Percentiles rank a stretch among this genome's conserved stretches.
Evolutionary conservation across 2,797 vertebrate species (phyloP).

Genomic region (Epinephelus coioides): DNA sequence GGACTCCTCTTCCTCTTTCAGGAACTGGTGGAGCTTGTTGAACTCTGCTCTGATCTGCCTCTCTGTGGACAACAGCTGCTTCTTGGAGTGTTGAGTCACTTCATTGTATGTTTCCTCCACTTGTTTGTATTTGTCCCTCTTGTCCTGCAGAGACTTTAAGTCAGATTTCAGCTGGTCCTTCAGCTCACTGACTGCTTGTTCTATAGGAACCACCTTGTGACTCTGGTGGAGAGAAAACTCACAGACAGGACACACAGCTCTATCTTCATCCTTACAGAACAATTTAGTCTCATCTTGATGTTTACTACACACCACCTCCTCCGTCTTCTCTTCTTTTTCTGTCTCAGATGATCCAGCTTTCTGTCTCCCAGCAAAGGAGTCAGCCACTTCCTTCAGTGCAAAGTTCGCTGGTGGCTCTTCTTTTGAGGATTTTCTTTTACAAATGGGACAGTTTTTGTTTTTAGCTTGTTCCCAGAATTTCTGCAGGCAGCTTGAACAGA

Average conservation of each 20-base stretch:
- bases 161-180: not conserved
- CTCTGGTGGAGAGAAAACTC: slow-evolving; percentile 46
- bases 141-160: slow-evolving; percentile 21
- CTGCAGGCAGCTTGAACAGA: slow-evolving; percentile 83
- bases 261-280: slow-evolving; percentile 39
- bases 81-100: slow-evolving; percentile 23
- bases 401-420: too few relatives aligned
- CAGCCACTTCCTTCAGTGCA: slow-evolving; percentile 39
- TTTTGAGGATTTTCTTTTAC: slow-evolving; percentile 39
- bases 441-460: slow-evolving; percentile 46
- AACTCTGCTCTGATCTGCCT: slow-evolving; percentile 65
- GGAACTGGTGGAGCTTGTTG: slow-evolving; percentile 79
- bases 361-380: slow-evolving; percentile 18
- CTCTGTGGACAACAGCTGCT: slow-evolving; percentile 34
- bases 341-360: not conserved
- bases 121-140: slow-evolving; percentile 4
- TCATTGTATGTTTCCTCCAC: not conserved
- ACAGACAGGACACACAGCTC: slow-evolving; percentile 57
- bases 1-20: slow-evolving; percentile 78
- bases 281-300: too few relatives aligned
- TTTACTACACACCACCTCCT: slow-evolving; percentile 1
- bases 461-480: slow-evolving; percentile 73
- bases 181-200: too few relatives aligned
- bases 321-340: not conserved
- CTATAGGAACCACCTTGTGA: slow-evolving; percentile 15